These are phyloP conservation scores for Hippocampus barbouri DNA, from an alignment of 2,113 vertebrate species.

Conservation along the genomic window DNA sequence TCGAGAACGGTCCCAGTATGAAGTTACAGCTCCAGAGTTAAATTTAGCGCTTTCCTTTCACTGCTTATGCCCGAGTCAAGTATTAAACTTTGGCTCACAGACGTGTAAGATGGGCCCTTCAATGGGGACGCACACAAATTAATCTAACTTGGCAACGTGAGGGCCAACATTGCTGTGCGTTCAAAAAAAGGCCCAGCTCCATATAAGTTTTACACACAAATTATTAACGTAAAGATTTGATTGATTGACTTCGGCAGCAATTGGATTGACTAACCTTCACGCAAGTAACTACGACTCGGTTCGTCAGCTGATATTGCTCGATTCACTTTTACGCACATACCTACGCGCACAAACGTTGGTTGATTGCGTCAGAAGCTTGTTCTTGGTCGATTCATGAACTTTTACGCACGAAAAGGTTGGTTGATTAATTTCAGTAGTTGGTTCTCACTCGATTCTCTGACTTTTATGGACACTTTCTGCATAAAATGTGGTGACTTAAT, in stretches of 20 bases:
- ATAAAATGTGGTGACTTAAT: neutral
- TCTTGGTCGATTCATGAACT: too few relatives aligned
- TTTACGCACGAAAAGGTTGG: neutral
- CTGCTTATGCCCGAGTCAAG: constrained; percentile 30
- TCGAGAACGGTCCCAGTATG: constrained; percentile 58
- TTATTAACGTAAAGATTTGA: neutral
- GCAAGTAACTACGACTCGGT: too few relatives aligned
- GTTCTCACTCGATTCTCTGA: neutral
- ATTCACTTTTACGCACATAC: too few relatives aligned
- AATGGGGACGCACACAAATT: neutral
- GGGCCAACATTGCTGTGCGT: constrained; percentile 28
- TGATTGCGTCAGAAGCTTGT: too few relatives aligned
- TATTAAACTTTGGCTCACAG: neutral
- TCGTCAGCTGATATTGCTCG: too few relatives aligned
- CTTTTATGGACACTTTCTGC: constrained; percentile 50
- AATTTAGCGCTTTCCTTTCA: constrained; percentile 68
- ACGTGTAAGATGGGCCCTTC: neutral
- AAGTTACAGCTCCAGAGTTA: constrained; percentile 68
- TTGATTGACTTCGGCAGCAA: too few relatives aligned
- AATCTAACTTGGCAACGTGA: neutral
- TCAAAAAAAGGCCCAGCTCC: constrained; percentile 16
- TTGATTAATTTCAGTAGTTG: neutral
- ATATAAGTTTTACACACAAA: neutral
- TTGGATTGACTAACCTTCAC: too few relatives aligned
- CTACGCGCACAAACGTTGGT: too few relatives aligned